Base-by-base conservation (phyloP, 37 sponge, comb jelly and placozoan genomes). In the Aplysina aerophoba region DNA sequence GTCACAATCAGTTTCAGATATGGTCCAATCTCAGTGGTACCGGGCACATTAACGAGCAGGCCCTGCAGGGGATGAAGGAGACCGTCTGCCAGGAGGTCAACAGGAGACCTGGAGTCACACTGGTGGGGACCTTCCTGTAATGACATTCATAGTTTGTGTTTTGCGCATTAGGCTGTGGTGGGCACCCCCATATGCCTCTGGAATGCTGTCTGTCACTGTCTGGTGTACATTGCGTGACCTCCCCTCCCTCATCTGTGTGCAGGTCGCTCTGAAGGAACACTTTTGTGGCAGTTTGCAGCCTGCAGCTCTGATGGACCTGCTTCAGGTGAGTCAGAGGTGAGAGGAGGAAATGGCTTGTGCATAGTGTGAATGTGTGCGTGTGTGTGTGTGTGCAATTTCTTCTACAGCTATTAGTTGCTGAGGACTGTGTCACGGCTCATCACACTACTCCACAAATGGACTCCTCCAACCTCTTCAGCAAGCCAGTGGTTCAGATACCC, bases 31-130 rank as follows among this genome's bases (percentile, higher is more conserved):
- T 86, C 25, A 27, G 24, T 50, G 50, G 55, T 0, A 38, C 30
- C 31, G 87, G 86, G 0, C 73, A 44, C 50, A 44, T 73, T 30
- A 88, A 85, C 59, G 59, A 36, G 22, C 15, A 30, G 11, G 21
- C 86, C 61, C 38, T 86, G 54, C 24, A 25, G 28, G 59, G 24
- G 11, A 59, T 88, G 55, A 68, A 66, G 44, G 4, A 83, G 20
- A 86, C 80, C 6, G 87, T 92, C 22, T 38, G 83, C 0, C 21
- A 53, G 0, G 68, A 86, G 75, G 86, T 92, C 81, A 86, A 63
- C n/a, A 54, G 34, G 3, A 50, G 86, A 57, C 93, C 93, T 19
- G 89, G 93, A 35, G 65, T 86, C 56, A 73, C 77, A 11, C 35
- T 84, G 90, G 90, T 85, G 37, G 63, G 63, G 22, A 36, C 74